Evolutionary conservation across 2,113 vertebrate genomes (phyloP), one percentile per base, ranked within the genome.

Genomic region (Pycnonotus jocosus): DNA sequence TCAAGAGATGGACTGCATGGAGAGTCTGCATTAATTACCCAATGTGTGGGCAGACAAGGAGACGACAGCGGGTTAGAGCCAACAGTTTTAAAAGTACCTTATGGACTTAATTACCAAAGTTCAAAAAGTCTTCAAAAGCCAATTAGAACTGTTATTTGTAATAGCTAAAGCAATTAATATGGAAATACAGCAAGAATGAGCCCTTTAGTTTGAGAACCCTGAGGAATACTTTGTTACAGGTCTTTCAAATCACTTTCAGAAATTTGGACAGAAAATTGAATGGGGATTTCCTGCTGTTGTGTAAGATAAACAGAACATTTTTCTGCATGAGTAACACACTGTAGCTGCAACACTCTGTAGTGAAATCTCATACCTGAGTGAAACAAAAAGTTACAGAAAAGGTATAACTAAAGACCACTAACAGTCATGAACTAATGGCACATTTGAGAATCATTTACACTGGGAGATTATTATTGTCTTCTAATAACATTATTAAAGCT

Each of bases 231-330:
- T 95, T 93, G 84, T 97, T 98, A 92, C 88, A 81, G 56, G 86
- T 81, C 88, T 95, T 97, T 95, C 89, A 95, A 95, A 97, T 93
- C 92, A 96, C 81, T 97, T 97, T 91, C 92, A 97, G 88, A 97
- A 95, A 93, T 87, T 94, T 97, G 91, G 95, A 97, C 93, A 83
- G 86, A 95, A 94, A 81, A 93, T 70, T 94, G 86, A 95, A 95
- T 20, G 42, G 95, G 82, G 94, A 94, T 97, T 98, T 98, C 93
- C 89, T 97, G 92, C 92, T 80, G 57, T 94, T 97, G 86, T 95
- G 33, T 87, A 95, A 97, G 91, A 96, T 95, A 97, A 98, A 97
- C 95, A 97, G 83, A 96, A 95, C 83, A 54, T 82, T 90, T 91
- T 83, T 90, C 61, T 96, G 60, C 53, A 58, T 88, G 76, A 84